A percentile compares a stretch with the other conserved stretches of the same genome.
phyloP scores from a whole-genome alignment of 2,113 vertebrate genomes.

The Aramus guarauna region DNA sequence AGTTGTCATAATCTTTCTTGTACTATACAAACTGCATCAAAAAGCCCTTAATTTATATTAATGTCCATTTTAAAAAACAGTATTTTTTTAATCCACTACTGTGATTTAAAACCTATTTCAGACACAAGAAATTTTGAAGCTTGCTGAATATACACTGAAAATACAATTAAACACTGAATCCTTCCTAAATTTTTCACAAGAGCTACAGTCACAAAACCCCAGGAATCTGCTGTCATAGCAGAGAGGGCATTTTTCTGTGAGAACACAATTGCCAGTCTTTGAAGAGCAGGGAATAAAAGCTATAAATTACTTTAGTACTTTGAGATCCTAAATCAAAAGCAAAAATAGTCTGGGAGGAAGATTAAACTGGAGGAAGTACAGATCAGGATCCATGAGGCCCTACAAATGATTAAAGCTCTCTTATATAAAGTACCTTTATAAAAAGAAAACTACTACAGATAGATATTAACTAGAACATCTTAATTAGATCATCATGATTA shows the following conservation, averaged over 20 bases:
- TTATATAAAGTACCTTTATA: neutral
- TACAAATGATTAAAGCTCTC: neutral
- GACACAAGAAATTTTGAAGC: neutral
- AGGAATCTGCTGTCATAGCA: neutral
- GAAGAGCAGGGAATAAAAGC: neutral
- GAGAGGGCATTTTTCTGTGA: neutral
- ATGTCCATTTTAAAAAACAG: neutral
- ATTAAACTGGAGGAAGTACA: neutral
- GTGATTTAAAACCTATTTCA: neutral
- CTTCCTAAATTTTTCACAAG: neutral
- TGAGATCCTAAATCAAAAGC: neutral
- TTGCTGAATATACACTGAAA: neutral
- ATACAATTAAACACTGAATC: neutral
- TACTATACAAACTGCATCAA: neutral
- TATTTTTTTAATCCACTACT: neutral
- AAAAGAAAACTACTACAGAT: neutral
- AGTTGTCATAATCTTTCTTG: neutral
- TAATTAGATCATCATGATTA: conserved; percentile 32
- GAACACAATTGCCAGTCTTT: neutral
- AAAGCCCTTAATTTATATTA: neutral
- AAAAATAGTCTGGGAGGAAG: neutral
- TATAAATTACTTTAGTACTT: neutral
- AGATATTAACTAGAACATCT: neutral
- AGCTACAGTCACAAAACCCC: neutral
- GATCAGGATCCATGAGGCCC: neutral